Evolutionary conservation across 2,113 vertebrate species (phyloP), one percentile per base, ranked within the genome.

Genomic region (Amblyornis subalaris): DNA sequence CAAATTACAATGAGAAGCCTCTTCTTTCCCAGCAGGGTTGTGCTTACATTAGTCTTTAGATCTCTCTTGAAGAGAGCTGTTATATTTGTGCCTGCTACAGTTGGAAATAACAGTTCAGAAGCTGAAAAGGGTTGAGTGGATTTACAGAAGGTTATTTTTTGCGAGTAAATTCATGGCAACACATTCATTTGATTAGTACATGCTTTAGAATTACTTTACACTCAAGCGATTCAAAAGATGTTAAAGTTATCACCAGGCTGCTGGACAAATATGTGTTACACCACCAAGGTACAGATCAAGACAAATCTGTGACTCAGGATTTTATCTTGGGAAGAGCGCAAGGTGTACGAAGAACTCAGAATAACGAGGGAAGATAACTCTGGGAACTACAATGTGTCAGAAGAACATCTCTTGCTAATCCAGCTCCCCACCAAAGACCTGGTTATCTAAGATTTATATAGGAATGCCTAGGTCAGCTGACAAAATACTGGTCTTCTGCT

Each of bases 1-100:
- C 99, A 97, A 98, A 99, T 99, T 99, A 99, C 99, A 99, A 99
- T 98, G 99, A 99, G 98, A 98, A 98, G 98, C 99, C 98, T 99
- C 99, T 98, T 98, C 98, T 99, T 99, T 99, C 99, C 98, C 98
- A 98, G 98, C 98, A 96, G 98, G 98, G 98, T 98, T 98, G 98
- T 98, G 98, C 98, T 98, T 98, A 98, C 99, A 99, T 98, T 98
- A 98, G 98, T 98, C 99, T 98, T 98, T 98, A 98, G 98, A 98
- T 97, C 97, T 98, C 98, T 98, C 96, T 98, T 97, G 98, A 98
- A 97, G 97, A 97, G 97, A 97, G 97, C 98, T 98, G 97, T 98
- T 98, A 98, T 98, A 97, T 97, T 98, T 99, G 98, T 98, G 98
- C 97, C 98, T 98, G 98, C 99, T 98, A 98, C 97, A 98, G 98